These are phyloP conservation scores for Etheostoma perlongum DNA, from an alignment of 2,797 vertebrate species.

Conservation along the genomic window DNA sequence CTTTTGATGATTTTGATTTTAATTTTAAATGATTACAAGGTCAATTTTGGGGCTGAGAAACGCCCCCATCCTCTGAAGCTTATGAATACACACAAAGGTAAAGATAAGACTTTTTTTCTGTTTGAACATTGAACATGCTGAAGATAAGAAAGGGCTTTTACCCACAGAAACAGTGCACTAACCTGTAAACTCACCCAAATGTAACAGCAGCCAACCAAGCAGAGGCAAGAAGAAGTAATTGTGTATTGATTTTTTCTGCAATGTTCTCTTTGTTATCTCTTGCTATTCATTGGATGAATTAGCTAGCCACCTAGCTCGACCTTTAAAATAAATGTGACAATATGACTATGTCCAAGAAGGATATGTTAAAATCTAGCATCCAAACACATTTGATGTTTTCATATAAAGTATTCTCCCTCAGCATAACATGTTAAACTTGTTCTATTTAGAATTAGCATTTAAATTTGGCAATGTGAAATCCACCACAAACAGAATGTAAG, in stretches of 20 bases:
- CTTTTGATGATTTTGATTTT: not conserved
- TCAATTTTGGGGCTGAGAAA: not conserved
- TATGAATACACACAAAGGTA: not conserved
- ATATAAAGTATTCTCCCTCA: not conserved
- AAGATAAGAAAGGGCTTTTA: not conserved
- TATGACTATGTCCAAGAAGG: not conserved
- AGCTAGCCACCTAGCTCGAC: not conserved
- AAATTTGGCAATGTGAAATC: not conserved
- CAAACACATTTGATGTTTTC: not conserved
- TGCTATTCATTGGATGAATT: not conserved
- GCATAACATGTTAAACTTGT: not conserved
- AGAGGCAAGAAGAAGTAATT: not conserved
- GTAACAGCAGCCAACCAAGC: not conserved
- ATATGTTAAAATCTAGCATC: not conserved
- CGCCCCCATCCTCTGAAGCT: not conserved
- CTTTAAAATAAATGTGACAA: not conserved
- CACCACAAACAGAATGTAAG: not conserved
- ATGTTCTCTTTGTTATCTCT: slow-evolving; percentile 6
- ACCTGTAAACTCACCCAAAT: slow-evolving; percentile 10
- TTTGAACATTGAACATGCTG: not conserved
- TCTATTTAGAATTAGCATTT: not conserved
- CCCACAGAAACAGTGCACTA: not conserved
- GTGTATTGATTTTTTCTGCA: not conserved
- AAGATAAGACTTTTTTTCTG: not conserved
- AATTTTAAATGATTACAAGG: not conserved